Conservation (phyloP, 2,888 invertebrate genomes). For the Lasioglossum oenotherae region DNA sequence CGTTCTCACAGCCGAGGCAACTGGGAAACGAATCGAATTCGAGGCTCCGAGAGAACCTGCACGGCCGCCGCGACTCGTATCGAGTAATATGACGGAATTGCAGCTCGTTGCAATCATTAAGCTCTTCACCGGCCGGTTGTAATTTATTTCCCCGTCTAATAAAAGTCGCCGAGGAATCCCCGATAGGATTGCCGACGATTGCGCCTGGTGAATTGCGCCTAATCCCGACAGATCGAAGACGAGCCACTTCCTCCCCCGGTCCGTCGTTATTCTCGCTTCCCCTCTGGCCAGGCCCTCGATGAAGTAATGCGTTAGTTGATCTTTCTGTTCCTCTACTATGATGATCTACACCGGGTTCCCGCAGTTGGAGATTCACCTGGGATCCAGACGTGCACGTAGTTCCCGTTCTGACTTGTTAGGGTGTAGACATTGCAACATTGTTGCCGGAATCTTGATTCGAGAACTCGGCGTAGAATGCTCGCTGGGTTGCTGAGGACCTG, state of each 20-base stretch:
- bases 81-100: constrained; percentile 56
- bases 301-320: background rate
- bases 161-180: constrained; percentile 46
- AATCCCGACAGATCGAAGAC: constrained; percentile 22
- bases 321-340: background rate
- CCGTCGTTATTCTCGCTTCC: constrained; percentile 9
- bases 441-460: background rate
- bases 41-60: background rate
- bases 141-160: constrained; percentile 59
- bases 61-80: constrained; percentile 19
- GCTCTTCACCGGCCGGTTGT: constrained; percentile 30
- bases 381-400: background rate
- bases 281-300: background rate
- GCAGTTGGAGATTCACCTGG: background rate
- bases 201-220: constrained; percentile 32
- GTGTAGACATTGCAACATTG: background rate
- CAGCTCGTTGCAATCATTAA: constrained; percentile 51
- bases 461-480: background rate
- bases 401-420: background rate
- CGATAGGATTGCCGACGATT: constrained; percentile 38
- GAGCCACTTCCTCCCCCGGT: constrained; percentile 20
- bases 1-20: constrained; percentile 20
- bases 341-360: background rate
- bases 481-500: background rate
- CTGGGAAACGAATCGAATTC: constrained; percentile 22